Conservation (phyloP, 1,140 invertebrate species). For the Ceratina japonica region DNA sequence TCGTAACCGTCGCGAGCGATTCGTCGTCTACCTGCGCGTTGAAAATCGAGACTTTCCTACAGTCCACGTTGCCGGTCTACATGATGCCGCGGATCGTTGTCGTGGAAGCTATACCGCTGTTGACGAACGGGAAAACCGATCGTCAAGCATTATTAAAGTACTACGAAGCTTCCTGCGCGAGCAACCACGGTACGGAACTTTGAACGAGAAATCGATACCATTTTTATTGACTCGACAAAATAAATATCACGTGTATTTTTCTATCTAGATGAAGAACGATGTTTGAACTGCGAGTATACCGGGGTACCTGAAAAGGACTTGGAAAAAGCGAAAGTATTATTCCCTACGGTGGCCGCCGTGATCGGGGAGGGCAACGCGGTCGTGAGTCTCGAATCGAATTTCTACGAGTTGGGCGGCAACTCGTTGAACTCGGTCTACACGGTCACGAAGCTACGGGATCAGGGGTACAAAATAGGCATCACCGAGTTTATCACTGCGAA, state of each 20-base stretch:
- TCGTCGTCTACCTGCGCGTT: constrained; percentile 79
- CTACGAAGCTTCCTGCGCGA: constrained; percentile 83
- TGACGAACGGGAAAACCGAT: constrained; percentile 93
- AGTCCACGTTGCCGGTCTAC: constrained; percentile 84
- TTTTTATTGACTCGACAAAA: not conserved
- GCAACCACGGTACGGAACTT: constrained; percentile 76
- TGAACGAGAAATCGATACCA: not conserved
- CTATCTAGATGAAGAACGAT: constrained; percentile 74
- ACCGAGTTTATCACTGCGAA: constrained; percentile 88
- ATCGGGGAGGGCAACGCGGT: constrained; percentile 82
- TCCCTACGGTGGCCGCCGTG: constrained; percentile 86
- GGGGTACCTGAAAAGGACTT: constrained; percentile 82
- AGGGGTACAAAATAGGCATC: constrained; percentile 88
- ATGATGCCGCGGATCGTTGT: constrained; percentile 89
- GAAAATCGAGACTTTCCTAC: constrained; percentile 84
- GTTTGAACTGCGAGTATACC: constrained; percentile 82
- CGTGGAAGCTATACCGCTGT: constrained; percentile 86
- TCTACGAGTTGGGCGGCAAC: constrained; percentile 92
- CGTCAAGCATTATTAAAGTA: constrained; percentile 86
- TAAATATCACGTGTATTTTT: not conserved
- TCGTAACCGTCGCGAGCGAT: constrained; percentile 82
- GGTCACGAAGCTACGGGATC: constrained; percentile 87
- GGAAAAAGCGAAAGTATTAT: constrained; percentile 84
- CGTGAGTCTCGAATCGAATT: constrained; percentile 84
- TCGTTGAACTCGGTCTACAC: constrained; percentile 92